phyloP scores from a whole-genome alignment of 2,113 vertebrate genomes.

The Haliaeetus leucogaster region DNA sequence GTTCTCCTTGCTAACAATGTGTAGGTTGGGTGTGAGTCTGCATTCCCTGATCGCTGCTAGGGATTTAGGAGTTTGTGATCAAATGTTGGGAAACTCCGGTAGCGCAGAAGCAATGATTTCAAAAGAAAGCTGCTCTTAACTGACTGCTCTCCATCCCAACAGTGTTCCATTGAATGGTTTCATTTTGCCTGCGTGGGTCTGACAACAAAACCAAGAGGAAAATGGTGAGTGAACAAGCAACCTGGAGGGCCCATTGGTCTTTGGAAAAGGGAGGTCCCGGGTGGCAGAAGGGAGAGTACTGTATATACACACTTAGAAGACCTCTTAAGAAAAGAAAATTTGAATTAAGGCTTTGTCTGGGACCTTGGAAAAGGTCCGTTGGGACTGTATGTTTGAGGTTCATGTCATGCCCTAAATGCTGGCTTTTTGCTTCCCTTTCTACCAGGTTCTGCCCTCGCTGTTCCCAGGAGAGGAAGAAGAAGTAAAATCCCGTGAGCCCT shows the following conservation, averaged over 20 bases:
- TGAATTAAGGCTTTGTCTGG: background rate
- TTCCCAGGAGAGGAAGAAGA: constrained; percentile 85
- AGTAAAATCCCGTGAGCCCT: constrained; percentile 60
- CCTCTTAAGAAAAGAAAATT: background rate
- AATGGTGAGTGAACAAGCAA: constrained; percentile 84
- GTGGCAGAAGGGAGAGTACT: background rate
- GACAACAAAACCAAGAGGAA: constrained; percentile 95
- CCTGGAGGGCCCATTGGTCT: background rate
- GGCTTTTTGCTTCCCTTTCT: background rate
- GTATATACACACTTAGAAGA: background rate
- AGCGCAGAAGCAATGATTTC: background rate
- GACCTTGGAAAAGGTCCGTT: background rate
- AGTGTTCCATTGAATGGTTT: constrained; percentile 99
- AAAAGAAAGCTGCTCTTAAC: background rate
- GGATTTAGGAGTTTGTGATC: background rate
- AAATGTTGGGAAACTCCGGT: background rate
- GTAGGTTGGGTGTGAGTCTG: background rate
- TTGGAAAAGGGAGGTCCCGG: background rate
- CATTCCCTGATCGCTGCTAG: background rate
- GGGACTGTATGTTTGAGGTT: background rate
- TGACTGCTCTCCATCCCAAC: constrained; percentile 8
- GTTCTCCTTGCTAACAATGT: background rate
- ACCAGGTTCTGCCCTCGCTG: constrained; percentile 83
- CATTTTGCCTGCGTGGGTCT: constrained; percentile 97
- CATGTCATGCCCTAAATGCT: background rate